Percentiles rank a stretch among this genome's conserved stretches.
phyloP scores from a whole-genome alignment of 2,113 vertebrate species.

The Rhabdornis inornatus region DNA sequence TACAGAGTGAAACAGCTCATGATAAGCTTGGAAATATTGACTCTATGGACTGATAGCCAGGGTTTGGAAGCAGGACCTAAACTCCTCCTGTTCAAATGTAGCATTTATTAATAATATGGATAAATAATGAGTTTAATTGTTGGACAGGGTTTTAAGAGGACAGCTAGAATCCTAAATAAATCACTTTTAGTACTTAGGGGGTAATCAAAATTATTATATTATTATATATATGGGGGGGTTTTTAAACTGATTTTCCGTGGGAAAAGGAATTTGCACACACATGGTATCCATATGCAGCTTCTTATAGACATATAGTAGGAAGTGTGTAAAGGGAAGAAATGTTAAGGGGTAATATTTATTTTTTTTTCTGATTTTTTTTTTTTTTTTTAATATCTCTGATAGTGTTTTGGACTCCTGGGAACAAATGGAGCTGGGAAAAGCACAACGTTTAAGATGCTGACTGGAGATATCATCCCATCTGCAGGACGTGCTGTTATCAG shows the following conservation, averaged over 20 bases:
- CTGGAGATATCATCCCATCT: conserved; percentile 75
- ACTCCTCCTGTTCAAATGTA: neutral
- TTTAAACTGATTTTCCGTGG: neutral
- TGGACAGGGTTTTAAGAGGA: neutral
- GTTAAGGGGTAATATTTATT: neutral
- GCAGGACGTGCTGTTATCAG: conserved; percentile 59
- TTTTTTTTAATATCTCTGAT: neutral
- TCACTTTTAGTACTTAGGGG: neutral
- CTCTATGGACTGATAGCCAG: neutral
- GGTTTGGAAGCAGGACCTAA: neutral
- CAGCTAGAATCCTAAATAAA: neutral
- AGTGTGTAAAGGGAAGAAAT: neutral
- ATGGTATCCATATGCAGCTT: neutral
- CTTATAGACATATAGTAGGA: neutral
- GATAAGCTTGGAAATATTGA: neutral
- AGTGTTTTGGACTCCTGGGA: conserved; percentile 92
- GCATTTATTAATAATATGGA: neutral
- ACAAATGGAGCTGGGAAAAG: conserved; percentile 93
- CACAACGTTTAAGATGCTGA: conserved; percentile 89
- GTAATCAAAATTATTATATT: neutral
- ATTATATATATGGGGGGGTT: rapidly evolving
- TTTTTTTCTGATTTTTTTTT: neutral
- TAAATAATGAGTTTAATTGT: neutral
- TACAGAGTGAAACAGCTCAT: neutral
- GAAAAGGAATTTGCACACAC: neutral